Evolutionary conservation across 2,888 invertebrate species (phyloP), one percentile per base, ranked within the genome.

Genomic region (Melangyna quadrimaculata): DNA sequence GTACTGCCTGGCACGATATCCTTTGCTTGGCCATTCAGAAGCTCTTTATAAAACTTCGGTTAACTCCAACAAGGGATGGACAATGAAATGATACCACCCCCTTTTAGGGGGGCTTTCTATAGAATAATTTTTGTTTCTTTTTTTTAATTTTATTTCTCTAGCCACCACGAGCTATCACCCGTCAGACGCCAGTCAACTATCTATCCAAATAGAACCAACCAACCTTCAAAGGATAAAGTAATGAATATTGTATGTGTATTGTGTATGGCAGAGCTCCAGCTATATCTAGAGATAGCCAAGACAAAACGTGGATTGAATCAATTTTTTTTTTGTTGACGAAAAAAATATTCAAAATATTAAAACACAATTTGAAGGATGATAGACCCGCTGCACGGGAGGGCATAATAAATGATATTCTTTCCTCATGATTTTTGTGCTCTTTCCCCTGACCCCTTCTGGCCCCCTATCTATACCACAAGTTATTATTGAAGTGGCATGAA

Each of bases 31-130:
- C 88, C 88, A 89, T 88, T 88, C 86, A 86, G 77, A 79, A 84
- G 65, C 84, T 84, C 79, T 70, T 83, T 57, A 78, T 67, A 83
- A 87, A 87, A 81, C 82, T 87, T 87, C 75, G 80, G 45, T 45
- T 70, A 74, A 87, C 87, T 84, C 87, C 71, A 73, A 84, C 83
- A 88, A 84, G 88, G 88, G 88, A 88, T 88, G 89, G 88, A 88
- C 89, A 89, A 74, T 80, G 75, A 73, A 82, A 77, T 69, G 82
- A 82, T 80, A 70, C 81, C 87, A 79, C 74, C 78, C 75, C 63
- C 72, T 75, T 79, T 29, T 53, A 22, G 37, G 59, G 27, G 65
- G 59, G 59, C 37, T 78, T 77, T 78, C 22, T 61, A n/a, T n/a
- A 57, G 55, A 35, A 67, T 53, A 29, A 53, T 27, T 29, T 69